These are phyloP conservation scores for Synergus gifuensis DNA, from an alignment of 2,888 invertebrate genomes.

Conservation along the genomic window DNA sequence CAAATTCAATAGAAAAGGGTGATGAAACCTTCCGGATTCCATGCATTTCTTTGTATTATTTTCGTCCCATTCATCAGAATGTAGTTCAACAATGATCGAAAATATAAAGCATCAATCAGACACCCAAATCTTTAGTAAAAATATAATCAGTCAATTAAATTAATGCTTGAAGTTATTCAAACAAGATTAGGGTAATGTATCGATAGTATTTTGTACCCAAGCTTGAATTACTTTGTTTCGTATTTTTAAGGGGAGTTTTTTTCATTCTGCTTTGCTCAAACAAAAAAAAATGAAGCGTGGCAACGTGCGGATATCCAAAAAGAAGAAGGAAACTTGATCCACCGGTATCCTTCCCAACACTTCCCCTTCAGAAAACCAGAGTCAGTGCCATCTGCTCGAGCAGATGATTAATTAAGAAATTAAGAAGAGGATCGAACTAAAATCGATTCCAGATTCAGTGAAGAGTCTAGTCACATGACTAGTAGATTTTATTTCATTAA, in stretches of 20 bases:
- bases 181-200: no score
- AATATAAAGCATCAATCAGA: not conserved
- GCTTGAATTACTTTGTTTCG: no score
- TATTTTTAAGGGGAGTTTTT: not conserved
- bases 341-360: not conserved
- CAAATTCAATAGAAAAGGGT: conserved; percentile 25
- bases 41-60: conserved; percentile 10
- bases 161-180: no score
- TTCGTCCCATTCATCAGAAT: conserved; percentile 7
- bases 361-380: conserved; percentile 14
- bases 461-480: conserved; percentile 6
- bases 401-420: conserved; percentile 40
- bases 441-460: conserved; percentile 16
- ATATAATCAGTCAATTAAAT: no score
- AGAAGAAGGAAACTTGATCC: not conserved
- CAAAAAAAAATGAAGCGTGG: not conserved
- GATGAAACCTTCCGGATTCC: conserved; percentile 21
- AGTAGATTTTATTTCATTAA: conserved; percentile 4
- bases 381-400: conserved; percentile 36
- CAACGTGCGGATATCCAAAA: conserved; percentile 12
- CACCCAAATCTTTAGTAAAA: not conserved
- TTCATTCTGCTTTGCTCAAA: not conserved
- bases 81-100: not conserved
- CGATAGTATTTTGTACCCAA: no score
- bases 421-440: conserved; percentile 26